Percentiles rank a stretch among this genome's conserved stretches.
phyloP scores from a whole-genome alignment of 2,113 vertebrate genomes.

The Takifugu flavidus region DNA sequence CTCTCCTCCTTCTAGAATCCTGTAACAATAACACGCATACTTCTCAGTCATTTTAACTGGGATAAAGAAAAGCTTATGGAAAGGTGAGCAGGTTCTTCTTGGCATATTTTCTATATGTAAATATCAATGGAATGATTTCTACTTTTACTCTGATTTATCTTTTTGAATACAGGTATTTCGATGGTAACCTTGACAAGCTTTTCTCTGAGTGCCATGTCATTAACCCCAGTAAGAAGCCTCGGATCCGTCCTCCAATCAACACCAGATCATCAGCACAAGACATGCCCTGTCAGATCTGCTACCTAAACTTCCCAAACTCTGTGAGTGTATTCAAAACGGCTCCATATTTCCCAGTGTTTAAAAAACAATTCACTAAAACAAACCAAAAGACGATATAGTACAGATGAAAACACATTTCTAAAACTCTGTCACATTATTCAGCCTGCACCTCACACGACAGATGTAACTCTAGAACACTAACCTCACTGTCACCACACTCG shows the following conservation, averaged over 20 bases:
- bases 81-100: slow-evolving; percentile 76
- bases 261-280: slow-evolving; percentile 98
- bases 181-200: slow-evolving; percentile 98
- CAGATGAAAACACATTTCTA: background rate
- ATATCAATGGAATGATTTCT: background rate
- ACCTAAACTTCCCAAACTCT: slow-evolving; percentile 97
- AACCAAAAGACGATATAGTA: background rate
- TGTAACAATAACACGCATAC: slow-evolving; percentile 98
- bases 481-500: too few species aligned
- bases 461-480: too few species aligned
- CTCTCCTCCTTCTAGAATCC: slow-evolving; percentile 83
- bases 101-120: background rate
- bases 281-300: slow-evolving; percentile 99
- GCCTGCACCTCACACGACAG: too few species aligned
- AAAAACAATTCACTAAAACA: background rate
- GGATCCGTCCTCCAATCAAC: slow-evolving; percentile 95
- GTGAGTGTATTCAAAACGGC: slow-evolving; percentile 75
- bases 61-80: slow-evolving; percentile 99
- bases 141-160: background rate
- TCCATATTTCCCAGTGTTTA: background rate
- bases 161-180: slow-evolving; percentile 88
- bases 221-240: slow-evolving; percentile 98
- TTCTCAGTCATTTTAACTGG: slow-evolving; percentile 99
- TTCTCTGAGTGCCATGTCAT: slow-evolving; percentile 99
- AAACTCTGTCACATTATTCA: background rate